phyloP scores from a whole-genome alignment of 2,797 vertebrate species.

The Carapus acus region DNA sequence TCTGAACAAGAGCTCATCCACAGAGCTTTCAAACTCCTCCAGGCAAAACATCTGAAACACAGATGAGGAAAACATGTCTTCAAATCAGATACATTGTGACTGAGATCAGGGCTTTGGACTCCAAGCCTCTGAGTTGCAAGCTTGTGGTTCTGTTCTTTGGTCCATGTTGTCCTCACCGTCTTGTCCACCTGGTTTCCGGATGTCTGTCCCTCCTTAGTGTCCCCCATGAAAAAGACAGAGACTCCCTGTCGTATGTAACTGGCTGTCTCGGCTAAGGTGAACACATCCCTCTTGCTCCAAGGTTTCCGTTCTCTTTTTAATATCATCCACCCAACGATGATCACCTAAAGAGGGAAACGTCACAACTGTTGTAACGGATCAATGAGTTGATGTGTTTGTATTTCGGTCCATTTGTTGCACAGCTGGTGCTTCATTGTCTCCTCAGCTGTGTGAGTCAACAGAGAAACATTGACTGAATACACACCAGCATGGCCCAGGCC shows the following conservation, averaged over 20 bases:
- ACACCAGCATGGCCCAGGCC: slow-evolving; percentile 67
- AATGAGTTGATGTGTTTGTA: background rate
- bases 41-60: slow-evolving; percentile 69
- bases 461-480: background rate
- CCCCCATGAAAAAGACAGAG: slow-evolving; percentile 44
- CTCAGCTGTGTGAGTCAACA: background rate
- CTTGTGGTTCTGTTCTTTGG: background rate
- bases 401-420: background rate
- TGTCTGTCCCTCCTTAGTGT: slow-evolving; percentile 9
- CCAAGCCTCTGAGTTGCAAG: too few relatives aligned
- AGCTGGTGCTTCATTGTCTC: background rate
- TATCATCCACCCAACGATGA: slow-evolving; percentile 40
- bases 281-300: slow-evolving; percentile 40
- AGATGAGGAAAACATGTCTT: slow-evolving; percentile 2
- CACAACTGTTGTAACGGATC: background rate
- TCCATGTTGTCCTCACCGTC: slow-evolving; percentile 59
- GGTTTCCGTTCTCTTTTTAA: slow-evolving; percentile 54
- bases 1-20: slow-evolving; percentile 77
- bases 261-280: slow-evolving; percentile 58
- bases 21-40: slow-evolving; percentile 74
- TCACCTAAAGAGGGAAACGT: slow-evolving; percentile 48
- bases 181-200: slow-evolving; percentile 33
- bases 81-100: too few relatives aligned
- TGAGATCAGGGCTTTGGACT: too few relatives aligned
- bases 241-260: slow-evolving; percentile 37